Percentiles rank a stretch among this genome's conserved stretches.
Conservation (phyloP, 2,888 invertebrate species). For the Julus scandinavius region DNA sequence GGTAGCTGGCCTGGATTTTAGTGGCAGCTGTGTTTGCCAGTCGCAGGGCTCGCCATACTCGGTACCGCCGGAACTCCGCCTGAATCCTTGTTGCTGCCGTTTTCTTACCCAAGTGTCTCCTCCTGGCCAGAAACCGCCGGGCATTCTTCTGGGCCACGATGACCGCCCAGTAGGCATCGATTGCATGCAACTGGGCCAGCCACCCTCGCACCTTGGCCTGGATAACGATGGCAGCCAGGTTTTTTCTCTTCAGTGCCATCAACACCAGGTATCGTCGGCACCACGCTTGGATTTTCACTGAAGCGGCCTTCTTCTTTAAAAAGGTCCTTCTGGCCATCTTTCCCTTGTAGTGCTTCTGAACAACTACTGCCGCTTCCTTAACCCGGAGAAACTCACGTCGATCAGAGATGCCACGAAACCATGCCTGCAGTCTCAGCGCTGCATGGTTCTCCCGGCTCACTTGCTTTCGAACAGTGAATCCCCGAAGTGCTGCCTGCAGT, state of each 20-base stretch:
- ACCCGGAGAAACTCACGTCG: background rate
- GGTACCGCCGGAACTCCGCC: background rate
- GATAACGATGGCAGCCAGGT: conserved; percentile 32
- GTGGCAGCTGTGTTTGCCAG: background rate
- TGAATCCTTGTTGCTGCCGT: background rate
- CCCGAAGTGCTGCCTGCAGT: background rate
- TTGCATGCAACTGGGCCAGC: background rate
- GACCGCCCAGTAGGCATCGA: background rate
- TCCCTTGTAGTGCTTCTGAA: background rate
- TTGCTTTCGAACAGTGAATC: background rate
- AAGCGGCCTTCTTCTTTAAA: background rate
- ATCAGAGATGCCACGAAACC: background rate
- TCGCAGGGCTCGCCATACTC: background rate
- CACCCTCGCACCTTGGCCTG: background rate
- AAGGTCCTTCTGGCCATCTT: background rate
- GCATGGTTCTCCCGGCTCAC: background rate
- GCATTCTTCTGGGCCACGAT: conserved; percentile 28
- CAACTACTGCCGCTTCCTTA: background rate
- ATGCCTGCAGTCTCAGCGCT: background rate
- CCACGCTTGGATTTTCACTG: background rate
- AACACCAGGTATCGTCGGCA: background rate
- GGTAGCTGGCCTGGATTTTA: background rate
- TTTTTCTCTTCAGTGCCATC: background rate
- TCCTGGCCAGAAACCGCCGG: background rate
- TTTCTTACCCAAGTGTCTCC: background rate